Base-by-base conservation (phyloP, 2,888 invertebrate species). In the Eupithecia pulchellata region DNA sequence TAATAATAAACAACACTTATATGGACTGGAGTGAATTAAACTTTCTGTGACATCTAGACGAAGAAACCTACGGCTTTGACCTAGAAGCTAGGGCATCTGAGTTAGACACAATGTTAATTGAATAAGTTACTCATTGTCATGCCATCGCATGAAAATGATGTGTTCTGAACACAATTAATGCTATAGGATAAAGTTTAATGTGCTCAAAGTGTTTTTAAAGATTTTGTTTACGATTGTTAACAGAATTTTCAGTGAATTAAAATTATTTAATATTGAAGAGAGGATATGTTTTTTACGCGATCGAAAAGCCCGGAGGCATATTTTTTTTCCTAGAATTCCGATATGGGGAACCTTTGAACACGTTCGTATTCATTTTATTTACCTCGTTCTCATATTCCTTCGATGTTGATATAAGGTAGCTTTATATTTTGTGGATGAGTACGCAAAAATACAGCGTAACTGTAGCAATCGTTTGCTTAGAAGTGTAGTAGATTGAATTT, bases 1-100 rank as follows among this genome's bases (percentile, higher is more conserved):
- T 78, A 75, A 78, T 66, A 68, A 67, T 65, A 61, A 61, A 72
- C 61, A 52, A 71, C 55, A 58, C 63, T 57, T 69, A 64, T 52
- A n/a, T 68, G 65, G 25, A 65, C 64, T 68, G 61, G 55, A 69
- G 58, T 71, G 62, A 67, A 69, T 72, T 42, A 36, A 64, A 70
- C 65, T 66, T 69, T 34, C 25, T 6, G 32, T 32, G 14, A 25
- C 34, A 32, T 61, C 32, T 36, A 61, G 61, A 60, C 30, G 9
- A 14, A 30, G 58, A 32, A 11, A 60, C 17, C n/a, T 17, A 30
- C 52, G 25, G 29, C 32, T 60, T 32, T 60, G 32, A 60, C 58
- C 32, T 60, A 60, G 58, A n/a, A n/a, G 32, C 29, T 60, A 29
- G 32, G 30, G 58, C 30, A 60, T 11, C 30, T 30, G n/a, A 32